phyloP scores from a whole-genome alignment of 2,113 vertebrate genomes.

The Gasterosteus aculeatus region DNA sequence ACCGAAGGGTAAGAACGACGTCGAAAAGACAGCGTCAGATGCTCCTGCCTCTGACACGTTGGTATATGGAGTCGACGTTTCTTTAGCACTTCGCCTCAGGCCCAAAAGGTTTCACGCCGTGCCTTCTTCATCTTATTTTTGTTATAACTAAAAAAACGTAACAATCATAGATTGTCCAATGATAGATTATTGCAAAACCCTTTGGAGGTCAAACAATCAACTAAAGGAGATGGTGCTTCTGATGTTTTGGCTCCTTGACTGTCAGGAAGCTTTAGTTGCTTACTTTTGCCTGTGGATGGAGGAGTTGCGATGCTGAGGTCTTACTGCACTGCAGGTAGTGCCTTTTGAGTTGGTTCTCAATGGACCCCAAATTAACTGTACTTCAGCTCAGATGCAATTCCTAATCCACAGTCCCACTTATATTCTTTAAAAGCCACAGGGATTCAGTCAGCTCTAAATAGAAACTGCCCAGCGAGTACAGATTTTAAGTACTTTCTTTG shows the following conservation, averaged over 20 bases:
- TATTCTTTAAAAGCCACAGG: slow-evolving; percentile 8
- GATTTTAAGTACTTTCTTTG: too few relatives aligned
- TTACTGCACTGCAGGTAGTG: slow-evolving; percentile 9
- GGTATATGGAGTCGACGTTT: neutral
- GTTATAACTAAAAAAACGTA: neutral
- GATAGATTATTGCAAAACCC: neutral
- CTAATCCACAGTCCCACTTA: slow-evolving; percentile 14
- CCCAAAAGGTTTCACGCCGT: neutral
- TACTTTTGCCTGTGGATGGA: slow-evolving; percentile 29
- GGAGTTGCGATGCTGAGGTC: slow-evolving; percentile 17
- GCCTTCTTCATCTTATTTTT: neutral
- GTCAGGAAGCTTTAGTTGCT: neutral
- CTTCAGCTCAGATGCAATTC: neutral
- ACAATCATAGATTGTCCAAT: neutral
- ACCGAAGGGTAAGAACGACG: slow-evolving; percentile 89
- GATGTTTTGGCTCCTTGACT: neutral
- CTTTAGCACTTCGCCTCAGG: neutral
- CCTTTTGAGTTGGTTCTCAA: slow-evolving; percentile 19
- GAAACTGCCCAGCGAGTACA: too few relatives aligned
- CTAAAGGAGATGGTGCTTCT: slow-evolving; percentile 5
- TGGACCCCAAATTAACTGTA: neutral
- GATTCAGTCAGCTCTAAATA: slow-evolving; percentile 20
- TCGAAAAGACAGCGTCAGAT: neutral
- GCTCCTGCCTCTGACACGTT: neutral
- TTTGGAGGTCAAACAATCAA: neutral